Base-by-base conservation (phyloP, 2,113 vertebrate species). In the Epinephelus lanceolatus region DNA sequence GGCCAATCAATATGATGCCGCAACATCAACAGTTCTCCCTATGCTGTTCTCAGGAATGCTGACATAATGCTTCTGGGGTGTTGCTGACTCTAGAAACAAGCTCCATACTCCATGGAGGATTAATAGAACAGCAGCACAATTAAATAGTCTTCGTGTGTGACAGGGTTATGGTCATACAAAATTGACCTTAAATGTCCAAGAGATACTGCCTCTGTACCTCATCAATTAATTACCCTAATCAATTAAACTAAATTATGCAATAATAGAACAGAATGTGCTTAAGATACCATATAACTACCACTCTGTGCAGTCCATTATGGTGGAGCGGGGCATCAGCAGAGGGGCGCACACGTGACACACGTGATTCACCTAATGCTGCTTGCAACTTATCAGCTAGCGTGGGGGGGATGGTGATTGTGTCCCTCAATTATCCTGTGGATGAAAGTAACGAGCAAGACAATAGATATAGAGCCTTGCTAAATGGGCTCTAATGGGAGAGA, bases 391-490 rank as follows among this genome's bases (percentile, higher is more conserved):
- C 86, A 91, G 80, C 75, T 61, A 79, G 76, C 69, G 65, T 4
- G 80, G 78, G 70, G 85, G 72, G 73, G 82, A 78, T 37, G 84
- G 71, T 86, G 82, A 91, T 86, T 91, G 90, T 86, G 80, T 89
- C 88, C 88, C 80, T 88, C 89, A 90, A 94, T 93, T 94, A 93
- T 93, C 84, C 71, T 40, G 87, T 83, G 89, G 85, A 91, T 90
- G 89, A 90, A 91, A 86, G 88, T 87, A 89, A 89, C 25, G 62
- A 88, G 82, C 83, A 67, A 91, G 92, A 92, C 91, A 92, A 93
- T 83, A 89, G 88, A 85, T 90, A 93, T 79, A 72, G 76, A 42
- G 67, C 73, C 74, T 74, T 18, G 12, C 83, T 92, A 92, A 93
- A 92, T 92, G 71, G 84, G 71, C 88, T 86, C 81, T 94, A 93